Evolutionary conservation across 2,113 vertebrate species (phyloP).

Genomic region (Zosterops lateralis): DNA sequence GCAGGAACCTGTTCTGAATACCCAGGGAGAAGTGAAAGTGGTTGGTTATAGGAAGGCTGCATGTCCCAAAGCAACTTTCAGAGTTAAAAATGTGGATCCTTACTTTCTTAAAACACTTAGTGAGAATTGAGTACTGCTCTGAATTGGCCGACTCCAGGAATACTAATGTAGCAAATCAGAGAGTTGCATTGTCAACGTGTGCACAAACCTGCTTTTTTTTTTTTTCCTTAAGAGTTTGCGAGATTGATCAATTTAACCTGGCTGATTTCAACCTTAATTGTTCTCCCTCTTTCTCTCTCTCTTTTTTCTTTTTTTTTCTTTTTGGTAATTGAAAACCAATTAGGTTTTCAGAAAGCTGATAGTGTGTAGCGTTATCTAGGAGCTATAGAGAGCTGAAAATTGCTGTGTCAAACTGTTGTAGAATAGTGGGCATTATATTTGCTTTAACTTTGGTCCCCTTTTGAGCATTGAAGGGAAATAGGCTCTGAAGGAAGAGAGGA

Average conservation of each 20-base stretch:
- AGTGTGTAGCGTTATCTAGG: not conserved
- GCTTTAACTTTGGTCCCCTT: not conserved
- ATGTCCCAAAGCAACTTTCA: not conserved
- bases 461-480: not conserved
- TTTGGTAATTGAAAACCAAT: not conserved
- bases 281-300: not conserved
- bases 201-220: not conserved
- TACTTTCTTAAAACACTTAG: not conserved
- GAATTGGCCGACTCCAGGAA: not conserved
- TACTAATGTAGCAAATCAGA: not conserved
- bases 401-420: not conserved
- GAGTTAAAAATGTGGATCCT: conserved; percentile 1
- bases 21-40: not conserved
- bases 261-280: not conserved
- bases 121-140: not conserved
- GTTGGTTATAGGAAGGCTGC: not conserved
- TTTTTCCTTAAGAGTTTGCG: not conserved
- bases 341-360: not conserved
- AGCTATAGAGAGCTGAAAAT: not conserved
- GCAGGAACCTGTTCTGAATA: not conserved
- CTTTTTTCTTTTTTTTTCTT: not conserved
- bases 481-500: not conserved
- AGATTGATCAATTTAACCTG: not conserved
- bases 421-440: not conserved
- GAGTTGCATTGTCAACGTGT: not conserved